phyloP scores from a whole-genome alignment of 2,797 vertebrate genomes.

The Myioborus miniatus region DNA sequence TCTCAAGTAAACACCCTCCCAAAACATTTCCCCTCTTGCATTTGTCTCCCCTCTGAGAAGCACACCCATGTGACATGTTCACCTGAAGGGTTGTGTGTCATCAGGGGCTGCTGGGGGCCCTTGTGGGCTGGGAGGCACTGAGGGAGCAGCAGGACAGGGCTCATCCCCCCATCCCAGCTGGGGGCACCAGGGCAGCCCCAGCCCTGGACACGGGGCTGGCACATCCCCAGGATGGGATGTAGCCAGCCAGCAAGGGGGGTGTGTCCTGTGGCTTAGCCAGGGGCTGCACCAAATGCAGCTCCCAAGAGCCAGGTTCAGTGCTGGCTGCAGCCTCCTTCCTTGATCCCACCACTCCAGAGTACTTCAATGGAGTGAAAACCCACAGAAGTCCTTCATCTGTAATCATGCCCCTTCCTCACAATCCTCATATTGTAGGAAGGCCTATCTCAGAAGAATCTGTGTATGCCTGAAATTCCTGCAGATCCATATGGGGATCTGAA shows the following conservation, averaged over 20 bases:
- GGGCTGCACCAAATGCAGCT: not conserved
- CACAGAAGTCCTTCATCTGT: not conserved
- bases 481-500: not conserved
- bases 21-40: not conserved
- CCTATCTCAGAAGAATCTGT: not conserved
- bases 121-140: accelerated
- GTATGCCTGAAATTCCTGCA: not conserved
- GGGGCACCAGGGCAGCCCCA: not conserved
- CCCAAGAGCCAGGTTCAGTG: too few species aligned
- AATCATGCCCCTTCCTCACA: not conserved
- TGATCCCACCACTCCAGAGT: not conserved
- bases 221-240: accelerated
- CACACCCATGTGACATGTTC: accelerated
- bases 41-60: not conserved
- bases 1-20: not conserved
- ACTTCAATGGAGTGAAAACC: not conserved
- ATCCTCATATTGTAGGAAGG: not conserved
- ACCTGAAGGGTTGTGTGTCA: not conserved
- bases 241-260: accelerated
- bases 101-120: not conserved
- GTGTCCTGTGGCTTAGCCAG: not conserved
- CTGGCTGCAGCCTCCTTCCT: not conserved
- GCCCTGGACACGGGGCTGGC: accelerated
- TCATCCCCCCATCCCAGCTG: not conserved
- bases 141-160: not conserved